Evolutionary conservation across 2,888 invertebrate genomes (phyloP).

Genomic region (Camptogramma bilineatum): DNA sequence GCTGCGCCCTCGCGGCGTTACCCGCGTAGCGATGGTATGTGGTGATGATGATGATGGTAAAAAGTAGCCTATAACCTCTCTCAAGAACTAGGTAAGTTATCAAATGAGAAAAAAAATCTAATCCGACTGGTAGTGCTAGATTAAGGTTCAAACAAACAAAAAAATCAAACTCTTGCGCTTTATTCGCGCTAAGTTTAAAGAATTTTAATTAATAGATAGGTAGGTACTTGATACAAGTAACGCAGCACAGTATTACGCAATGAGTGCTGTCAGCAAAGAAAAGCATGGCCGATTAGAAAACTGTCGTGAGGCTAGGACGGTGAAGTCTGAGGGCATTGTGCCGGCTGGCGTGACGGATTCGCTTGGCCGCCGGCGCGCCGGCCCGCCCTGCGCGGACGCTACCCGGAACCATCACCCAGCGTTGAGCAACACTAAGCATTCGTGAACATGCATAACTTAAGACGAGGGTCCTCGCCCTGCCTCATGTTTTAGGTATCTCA

Average conservation of each 20-base stretch:
- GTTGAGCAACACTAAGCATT: conserved; percentile 45
- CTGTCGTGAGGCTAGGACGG: conserved; percentile 54
- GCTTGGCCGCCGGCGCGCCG: conserved; percentile 68
- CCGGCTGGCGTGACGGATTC: conserved; percentile 73
- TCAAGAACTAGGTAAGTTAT: too few species aligned
- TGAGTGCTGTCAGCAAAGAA: conserved; percentile 34
- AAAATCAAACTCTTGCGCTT: too few species aligned
- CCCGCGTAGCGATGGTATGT: too few species aligned
- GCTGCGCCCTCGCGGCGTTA: too few species aligned
- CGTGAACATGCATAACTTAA: conserved; percentile 4
- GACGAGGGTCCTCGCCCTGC: background rate
- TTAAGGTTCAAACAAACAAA: too few species aligned
- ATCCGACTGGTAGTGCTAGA: too few species aligned
- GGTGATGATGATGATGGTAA: too few species aligned
- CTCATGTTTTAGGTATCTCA: background rate
- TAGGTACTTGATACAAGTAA: background rate
- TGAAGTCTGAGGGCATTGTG: conserved; percentile 65
- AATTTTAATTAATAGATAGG: background rate
- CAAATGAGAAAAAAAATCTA: too few species aligned
- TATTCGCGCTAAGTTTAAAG: too few species aligned
- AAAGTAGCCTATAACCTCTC: too few species aligned
- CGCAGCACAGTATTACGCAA: conserved; percentile 7
- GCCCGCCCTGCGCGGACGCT: conserved; percentile 56
- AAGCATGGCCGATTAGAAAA: conserved; percentile 46
- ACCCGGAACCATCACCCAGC: conserved; percentile 56